Evolutionary conservation across 1,140 invertebrate genomes (phyloP), one percentile per base, ranked within the genome.

Genomic region (Caenorhabditis latens): DNA sequence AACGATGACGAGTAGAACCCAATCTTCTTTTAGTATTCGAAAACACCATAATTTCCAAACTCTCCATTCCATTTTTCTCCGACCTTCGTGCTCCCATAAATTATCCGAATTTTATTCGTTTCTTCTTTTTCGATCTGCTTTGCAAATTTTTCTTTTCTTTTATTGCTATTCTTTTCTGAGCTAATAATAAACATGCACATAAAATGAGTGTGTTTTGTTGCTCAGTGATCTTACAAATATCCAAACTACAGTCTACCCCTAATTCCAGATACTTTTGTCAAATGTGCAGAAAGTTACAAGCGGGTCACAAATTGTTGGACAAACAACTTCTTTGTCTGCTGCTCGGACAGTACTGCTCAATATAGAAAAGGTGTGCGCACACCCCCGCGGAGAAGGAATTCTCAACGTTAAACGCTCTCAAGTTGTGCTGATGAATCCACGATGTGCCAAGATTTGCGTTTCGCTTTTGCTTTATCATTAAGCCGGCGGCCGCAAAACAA

Each of bases 281-380:
- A 24, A 19, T 50, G 13, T 79, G 46, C 46, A 79, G 46, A 79
- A 67, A 67, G n/a, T 50, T 43, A 79, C 46, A 79, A 79, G 11
- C 14, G 71, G 71, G 50, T 9, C 43, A n/a, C 71, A 63, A 63
- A 53, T 79, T 79, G 71, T 42, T 79, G 32, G 46, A 48, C 71
- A 79, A 50, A 79, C 46, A 48, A 50, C 14, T 53, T 79, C 42
- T 32, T 46, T 43, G 40, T 71, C 40, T 71, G 40, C 40, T 42
- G 32, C 61, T 71, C 42, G 65, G 42, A 71, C 42, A 71, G 71
- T 79, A 79, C 71, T 79, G 43, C 46, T 79, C 71, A 79, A 79
- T 79, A 79, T 50, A 79, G 71, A 46, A 24, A 50, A 19, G 19
- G 46, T 79, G 71, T 46, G 40, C 46, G 24, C 65, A 46, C 16